phyloP scores from a whole-genome alignment of 2,797 vertebrate species.

The Limosa lapponica region DNA sequence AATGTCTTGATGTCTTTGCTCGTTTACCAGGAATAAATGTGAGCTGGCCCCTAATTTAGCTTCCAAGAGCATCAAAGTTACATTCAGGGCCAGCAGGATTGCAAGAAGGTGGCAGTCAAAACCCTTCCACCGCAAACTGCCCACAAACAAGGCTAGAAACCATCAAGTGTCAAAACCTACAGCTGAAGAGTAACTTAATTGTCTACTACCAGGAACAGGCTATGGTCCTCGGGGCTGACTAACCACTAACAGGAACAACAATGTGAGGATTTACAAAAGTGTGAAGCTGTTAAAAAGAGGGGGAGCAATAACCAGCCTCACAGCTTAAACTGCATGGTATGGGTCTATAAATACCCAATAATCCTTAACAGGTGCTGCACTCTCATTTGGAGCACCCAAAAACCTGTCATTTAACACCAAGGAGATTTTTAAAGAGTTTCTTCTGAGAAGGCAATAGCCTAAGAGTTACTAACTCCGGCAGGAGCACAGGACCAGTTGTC shows the following conservation, averaged over 20 bases:
- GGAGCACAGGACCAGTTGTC: neutral
- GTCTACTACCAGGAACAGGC: neutral
- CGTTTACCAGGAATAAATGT: neutral
- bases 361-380: neutral
- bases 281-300: neutral
- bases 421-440: neutral
- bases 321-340: neutral
- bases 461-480: neutral
- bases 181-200: neutral
- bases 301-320: neutral
- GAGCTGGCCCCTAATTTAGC: neutral
- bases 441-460: neutral
- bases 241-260: neutral
- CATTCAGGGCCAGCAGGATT: neutral
- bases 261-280: neutral
- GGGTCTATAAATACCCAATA: neutral
- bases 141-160: neutral
- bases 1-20: neutral
- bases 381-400: neutral
- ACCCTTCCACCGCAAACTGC: neutral
- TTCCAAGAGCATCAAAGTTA: neutral
- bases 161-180: neutral
- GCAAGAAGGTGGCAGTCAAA: neutral
- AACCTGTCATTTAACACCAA: neutral
- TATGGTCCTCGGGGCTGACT: neutral